A percentile compares a stretch with the other conserved stretches of the same genome.
Evolutionary conservation across 2,888 invertebrate species (phyloP).

Genomic region (Mantis religiosa): DNA sequence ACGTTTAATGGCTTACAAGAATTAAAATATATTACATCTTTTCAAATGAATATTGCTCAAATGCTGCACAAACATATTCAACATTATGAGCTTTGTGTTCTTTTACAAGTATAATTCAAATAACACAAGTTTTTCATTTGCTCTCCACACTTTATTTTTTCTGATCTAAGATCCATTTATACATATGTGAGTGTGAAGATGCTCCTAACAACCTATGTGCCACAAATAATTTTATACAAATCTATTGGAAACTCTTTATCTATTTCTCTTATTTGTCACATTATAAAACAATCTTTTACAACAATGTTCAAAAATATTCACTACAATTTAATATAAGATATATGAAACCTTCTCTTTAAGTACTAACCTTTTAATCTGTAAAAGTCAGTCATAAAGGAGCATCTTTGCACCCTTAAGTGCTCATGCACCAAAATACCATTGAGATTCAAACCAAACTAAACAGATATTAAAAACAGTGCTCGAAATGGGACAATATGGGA

Average conservation of each 20-base stretch:
- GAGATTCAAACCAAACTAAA: neutral
- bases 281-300: neutral
- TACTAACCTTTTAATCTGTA: neutral
- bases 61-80: neutral
- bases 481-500: constrained; percentile 7
- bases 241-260: neutral
- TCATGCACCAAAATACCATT: neutral
- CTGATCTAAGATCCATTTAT: neutral
- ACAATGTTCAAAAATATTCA: neutral
- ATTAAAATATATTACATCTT: neutral
- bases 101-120: neutral
- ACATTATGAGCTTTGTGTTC: neutral
- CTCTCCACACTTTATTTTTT: neutral
- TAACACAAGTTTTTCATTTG: neutral
- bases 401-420: neutral
- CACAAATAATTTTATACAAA: neutral
- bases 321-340: neutral
- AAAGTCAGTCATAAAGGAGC: neutral
- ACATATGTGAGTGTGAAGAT: neutral
- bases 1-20: neutral
- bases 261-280: neutral
- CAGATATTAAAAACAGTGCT: neutral
- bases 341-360: neutral
- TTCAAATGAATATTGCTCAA: neutral
- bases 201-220: neutral